phyloP scores from a whole-genome alignment of 2,888 invertebrate species.

The Halocaridina rubra region DNA sequence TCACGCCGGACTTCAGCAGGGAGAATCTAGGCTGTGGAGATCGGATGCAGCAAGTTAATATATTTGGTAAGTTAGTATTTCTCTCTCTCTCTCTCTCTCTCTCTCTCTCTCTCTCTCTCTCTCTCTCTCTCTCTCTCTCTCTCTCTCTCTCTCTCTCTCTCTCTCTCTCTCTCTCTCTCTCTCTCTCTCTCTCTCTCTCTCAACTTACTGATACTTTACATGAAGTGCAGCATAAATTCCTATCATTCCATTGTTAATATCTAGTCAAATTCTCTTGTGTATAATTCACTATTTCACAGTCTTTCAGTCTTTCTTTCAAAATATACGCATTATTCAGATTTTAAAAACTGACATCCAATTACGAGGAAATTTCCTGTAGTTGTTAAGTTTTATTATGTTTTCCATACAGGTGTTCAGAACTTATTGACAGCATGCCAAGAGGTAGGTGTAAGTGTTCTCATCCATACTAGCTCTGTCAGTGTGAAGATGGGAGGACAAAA shows the following conservation, averaged over 20 bases:
- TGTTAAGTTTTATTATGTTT: too few relatives aligned
- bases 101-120: background rate
- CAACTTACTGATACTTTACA: too few relatives aligned
- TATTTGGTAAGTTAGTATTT: constrained; percentile 1
- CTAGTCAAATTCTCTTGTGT: too few relatives aligned
- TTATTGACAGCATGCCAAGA: constrained; percentile 25
- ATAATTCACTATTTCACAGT: too few relatives aligned
- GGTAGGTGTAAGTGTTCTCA: constrained; percentile 8
- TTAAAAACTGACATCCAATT: too few relatives aligned
- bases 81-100: background rate
- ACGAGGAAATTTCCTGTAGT: too few relatives aligned
- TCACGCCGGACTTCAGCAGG: background rate
- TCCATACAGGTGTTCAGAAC: constrained; percentile 6
- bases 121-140: background rate
- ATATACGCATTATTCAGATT: too few relatives aligned
- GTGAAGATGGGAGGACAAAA: constrained; percentile 29
- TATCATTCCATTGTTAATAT: too few relatives aligned
- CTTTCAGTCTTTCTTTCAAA: too few relatives aligned
- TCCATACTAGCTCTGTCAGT: constrained; percentile 25
- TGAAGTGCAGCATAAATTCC: too few relatives aligned
- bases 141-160: background rate
- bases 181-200: background rate
- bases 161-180: background rate
- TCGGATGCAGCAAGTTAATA: constrained; percentile 10
- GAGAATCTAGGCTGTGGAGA: constrained; percentile 21